phyloP scores from a whole-genome alignment of 2,888 invertebrate species.

The Cryptus viduatorius region DNA sequence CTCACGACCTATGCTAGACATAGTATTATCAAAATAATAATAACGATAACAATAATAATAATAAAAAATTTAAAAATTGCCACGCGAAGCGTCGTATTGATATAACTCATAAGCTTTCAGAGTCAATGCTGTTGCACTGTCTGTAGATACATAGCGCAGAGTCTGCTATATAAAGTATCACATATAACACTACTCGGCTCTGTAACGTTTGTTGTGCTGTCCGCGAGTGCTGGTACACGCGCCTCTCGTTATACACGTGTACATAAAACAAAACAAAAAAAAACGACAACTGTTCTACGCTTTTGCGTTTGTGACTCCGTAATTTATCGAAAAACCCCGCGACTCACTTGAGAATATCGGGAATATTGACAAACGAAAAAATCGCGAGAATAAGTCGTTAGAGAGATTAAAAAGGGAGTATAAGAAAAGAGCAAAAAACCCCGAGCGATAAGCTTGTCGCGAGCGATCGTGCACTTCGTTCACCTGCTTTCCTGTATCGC shows the following conservation, averaged over 20 bases:
- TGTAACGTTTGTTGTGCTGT: background rate
- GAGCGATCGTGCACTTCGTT: background rate
- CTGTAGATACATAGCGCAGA: constrained; percentile 7
- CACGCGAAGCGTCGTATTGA: background rate
- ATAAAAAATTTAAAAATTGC: background rate
- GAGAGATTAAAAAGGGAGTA: background rate
- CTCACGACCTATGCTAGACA: constrained; percentile 19
- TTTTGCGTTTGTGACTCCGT: background rate
- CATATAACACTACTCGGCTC: background rate
- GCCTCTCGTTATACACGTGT: background rate
- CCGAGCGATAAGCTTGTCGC: background rate
- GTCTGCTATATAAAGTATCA: background rate
- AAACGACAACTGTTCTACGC: background rate
- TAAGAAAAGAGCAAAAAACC: background rate
- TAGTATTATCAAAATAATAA: constrained; percentile 27
- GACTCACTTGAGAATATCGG: background rate
- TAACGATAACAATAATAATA: background rate
- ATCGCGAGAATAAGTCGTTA: background rate
- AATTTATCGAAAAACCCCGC: no score
- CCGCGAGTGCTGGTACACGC: background rate
- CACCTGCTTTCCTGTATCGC: background rate
- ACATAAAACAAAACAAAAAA: background rate
- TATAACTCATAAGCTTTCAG: constrained; percentile 4
- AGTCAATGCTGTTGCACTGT: constrained; percentile 26
- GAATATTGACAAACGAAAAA: background rate